Evolutionary conservation across 2,113 vertebrate genomes (phyloP).

Genomic region (Zosterops japonicus): DNA sequence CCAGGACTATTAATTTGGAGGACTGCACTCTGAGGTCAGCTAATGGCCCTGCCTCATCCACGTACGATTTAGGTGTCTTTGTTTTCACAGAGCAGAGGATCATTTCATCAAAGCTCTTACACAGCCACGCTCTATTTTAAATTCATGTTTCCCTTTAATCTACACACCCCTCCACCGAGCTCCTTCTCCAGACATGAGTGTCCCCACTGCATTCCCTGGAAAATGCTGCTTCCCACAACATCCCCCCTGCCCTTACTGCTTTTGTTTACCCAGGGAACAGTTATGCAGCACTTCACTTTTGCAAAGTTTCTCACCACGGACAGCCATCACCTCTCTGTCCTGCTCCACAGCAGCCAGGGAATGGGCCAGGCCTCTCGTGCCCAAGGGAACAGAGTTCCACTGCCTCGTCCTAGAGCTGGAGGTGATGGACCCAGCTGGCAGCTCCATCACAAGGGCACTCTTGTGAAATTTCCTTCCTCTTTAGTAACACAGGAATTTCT

Average conservation of each 20-base stretch:
- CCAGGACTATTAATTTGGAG: neutral
- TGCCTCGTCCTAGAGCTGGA: neutral
- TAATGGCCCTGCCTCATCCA: neutral
- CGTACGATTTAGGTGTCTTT: rapidly evolving
- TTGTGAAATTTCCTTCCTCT: neutral
- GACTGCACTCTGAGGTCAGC: neutral
- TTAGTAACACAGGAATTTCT: neutral
- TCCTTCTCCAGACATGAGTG: neutral
- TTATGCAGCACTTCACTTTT: neutral
- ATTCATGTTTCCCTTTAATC: neutral
- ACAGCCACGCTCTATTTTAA: neutral
- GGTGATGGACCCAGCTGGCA: neutral
- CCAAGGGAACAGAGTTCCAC: neutral
- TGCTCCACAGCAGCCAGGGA: neutral
- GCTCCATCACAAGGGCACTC: neutral
- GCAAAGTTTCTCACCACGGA: neutral
- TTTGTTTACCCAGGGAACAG: neutral
- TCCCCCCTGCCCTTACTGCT: neutral
- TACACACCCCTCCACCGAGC: neutral
- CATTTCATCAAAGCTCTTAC: neutral
- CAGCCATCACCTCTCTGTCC: neutral
- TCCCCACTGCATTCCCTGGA: neutral
- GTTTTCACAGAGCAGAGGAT: neutral
- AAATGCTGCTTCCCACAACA: neutral
- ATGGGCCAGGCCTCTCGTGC: rapidly evolving